These are phyloP conservation scores for Elegia similella DNA, from an alignment of 2,888 invertebrate species.

Conservation along the genomic window DNA sequence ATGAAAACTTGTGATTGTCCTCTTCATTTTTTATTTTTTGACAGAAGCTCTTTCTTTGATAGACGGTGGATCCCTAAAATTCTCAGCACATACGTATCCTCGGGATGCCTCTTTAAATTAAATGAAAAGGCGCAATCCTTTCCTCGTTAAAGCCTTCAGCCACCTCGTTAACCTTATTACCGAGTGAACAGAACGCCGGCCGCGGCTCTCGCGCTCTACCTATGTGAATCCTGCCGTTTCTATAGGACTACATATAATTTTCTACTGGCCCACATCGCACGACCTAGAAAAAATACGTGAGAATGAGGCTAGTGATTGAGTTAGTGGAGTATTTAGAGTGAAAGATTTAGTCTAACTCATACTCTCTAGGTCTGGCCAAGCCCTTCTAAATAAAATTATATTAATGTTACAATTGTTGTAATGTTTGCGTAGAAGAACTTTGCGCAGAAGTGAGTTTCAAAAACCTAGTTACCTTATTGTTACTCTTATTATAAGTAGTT, in stretches of 20 bases:
- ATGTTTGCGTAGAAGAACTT: too few species aligned
- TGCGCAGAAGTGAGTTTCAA: too few species aligned
- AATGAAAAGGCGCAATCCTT: conserved; percentile 54
- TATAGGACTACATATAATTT: background rate
- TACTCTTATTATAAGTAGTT: too few species aligned
- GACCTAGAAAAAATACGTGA: background rate
- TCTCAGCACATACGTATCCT: background rate
- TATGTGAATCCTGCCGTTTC: conserved; percentile 22
- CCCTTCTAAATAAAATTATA: too few species aligned
- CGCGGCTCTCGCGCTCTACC: background rate
- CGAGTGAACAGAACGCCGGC: conserved; percentile 44
- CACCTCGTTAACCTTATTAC: conserved; percentile 72
- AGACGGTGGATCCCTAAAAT: background rate
- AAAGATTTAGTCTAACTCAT: too few species aligned
- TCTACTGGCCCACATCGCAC: background rate
- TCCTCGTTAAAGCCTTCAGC: conserved; percentile 59
- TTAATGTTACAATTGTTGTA: too few species aligned
- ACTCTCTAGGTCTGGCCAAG: too few species aligned
- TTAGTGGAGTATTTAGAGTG: too few species aligned
- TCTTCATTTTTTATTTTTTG: conserved; percentile 9
- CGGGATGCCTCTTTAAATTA: conserved; percentile 43
- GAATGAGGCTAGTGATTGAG: too few species aligned
- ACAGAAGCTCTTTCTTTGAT: conserved; percentile 21
- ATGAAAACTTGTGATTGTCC: too few species aligned
- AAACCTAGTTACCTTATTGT: too few species aligned